Percentiles rank a stretch among this genome's conserved stretches.
These are phyloP conservation scores for Pseudanteris insignis DNA, from an alignment of 2,888 invertebrate species.

Conservation along the genomic window DNA sequence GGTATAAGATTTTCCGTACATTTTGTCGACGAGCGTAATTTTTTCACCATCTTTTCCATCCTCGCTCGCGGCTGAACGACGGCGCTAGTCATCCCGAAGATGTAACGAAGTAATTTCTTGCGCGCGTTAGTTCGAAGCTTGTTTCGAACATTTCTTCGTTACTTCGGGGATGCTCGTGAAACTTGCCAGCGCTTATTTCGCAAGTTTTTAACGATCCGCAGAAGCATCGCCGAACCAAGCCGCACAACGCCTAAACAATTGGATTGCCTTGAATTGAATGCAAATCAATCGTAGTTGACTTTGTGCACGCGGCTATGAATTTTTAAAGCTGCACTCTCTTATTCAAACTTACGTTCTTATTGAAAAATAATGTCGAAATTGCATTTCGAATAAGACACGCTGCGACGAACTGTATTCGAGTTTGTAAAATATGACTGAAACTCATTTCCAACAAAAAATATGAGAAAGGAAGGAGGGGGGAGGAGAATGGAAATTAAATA, in stretches of 20 bases:
- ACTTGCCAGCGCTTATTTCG: conserved; percentile 27
- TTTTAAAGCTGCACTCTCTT: no score
- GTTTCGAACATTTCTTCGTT: conserved; percentile 41
- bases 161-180: conserved; percentile 16
- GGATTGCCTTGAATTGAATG: conserved; percentile 11
- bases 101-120: conserved; percentile 43
- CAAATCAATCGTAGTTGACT: conserved; percentile 16
- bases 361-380: no score
- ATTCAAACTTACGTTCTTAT: no score
- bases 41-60: conserved; percentile 13
- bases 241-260: conserved; percentile 15
- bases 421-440: no score
- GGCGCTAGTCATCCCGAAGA: conserved; percentile 31
- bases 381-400: no score
- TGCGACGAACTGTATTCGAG: no score
- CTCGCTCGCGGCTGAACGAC: conserved; percentile 29
- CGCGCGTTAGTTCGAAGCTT: conserved; percentile 29
- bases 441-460: no score
- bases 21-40: conserved; percentile 25
- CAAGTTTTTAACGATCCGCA: conserved; percentile 36
- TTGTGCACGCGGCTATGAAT: neutral
- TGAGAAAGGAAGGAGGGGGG: no score
- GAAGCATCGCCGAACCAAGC: conserved; percentile 7
- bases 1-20: conserved; percentile 47
- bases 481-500: no score